Evolutionary conservation across 2,797 vertebrate genomes (phyloP).

Genomic region (Myripristis murdjan): DNA sequence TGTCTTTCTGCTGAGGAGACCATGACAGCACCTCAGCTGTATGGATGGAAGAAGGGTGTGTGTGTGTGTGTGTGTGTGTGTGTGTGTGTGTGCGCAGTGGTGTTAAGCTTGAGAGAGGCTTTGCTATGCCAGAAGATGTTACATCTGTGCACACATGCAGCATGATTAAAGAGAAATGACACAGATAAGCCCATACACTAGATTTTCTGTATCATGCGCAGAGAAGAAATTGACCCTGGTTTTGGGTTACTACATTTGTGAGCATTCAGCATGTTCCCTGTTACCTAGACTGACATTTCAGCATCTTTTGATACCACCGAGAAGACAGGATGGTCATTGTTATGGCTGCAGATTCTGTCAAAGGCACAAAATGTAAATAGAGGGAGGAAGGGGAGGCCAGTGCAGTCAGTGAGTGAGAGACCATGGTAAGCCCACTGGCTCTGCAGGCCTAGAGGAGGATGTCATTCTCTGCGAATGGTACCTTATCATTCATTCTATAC

Average conservation of each 20-base stretch:
- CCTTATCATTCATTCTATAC: conserved; percentile 53
- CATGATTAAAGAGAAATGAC: background rate
- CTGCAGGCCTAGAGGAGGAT: background rate
- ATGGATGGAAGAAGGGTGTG: background rate
- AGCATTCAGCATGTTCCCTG: conserved; percentile 42
- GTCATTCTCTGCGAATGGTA: background rate
- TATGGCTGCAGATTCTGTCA: conserved; percentile 17
- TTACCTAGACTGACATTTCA: conserved; percentile 15
- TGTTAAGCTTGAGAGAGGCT: too few species aligned
- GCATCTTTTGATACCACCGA: background rate
- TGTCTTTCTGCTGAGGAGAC: conserved; percentile 23
- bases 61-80: too few species aligned
- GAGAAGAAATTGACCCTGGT: conserved; percentile 5
- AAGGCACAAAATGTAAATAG: background rate
- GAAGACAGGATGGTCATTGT: background rate
- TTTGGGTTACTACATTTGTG: conserved; percentile 20
- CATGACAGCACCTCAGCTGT: conserved; percentile 13
- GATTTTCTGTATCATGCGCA: background rate
- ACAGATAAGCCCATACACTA: background rate
- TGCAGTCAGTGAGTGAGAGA: background rate
- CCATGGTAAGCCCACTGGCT: background rate
- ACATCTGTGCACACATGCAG: background rate
- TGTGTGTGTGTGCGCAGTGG: too few species aligned
- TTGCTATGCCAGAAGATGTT: background rate
- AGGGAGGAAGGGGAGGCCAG: background rate